A percentile compares a stretch with the other conserved stretches of the same genome.
phyloP scores from a whole-genome alignment of 2,888 invertebrate genomes.

The Ophion slaviceki region DNA sequence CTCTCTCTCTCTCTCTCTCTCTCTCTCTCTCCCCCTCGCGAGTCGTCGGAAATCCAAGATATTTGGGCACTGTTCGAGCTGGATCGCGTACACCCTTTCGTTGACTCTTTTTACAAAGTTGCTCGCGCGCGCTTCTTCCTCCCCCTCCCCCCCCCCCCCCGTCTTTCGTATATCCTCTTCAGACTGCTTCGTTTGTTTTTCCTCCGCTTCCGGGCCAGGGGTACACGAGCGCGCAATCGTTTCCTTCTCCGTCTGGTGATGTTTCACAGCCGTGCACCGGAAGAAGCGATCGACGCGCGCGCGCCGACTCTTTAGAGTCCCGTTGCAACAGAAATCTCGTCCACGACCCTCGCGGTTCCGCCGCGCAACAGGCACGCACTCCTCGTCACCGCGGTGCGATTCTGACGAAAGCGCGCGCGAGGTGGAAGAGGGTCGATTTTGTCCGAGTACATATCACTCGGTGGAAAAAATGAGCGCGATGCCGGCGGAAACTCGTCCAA shows the following conservation, averaged over 20 bases:
- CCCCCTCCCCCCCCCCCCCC: background rate
- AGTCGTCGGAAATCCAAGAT: too few species aligned
- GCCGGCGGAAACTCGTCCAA: too few species aligned
- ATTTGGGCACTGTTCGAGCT: too few species aligned
- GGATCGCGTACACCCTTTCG: too few species aligned
- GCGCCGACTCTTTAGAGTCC: slow-evolving; percentile 17
- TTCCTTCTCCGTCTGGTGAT: slow-evolving; percentile 30
- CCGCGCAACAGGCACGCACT: slow-evolving; percentile 58
- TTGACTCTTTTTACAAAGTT: too few species aligned
- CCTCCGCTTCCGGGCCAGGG: slow-evolving; percentile 26
- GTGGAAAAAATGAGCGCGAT: too few species aligned
- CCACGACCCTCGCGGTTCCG: slow-evolving; percentile 53
- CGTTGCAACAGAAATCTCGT: slow-evolving; percentile 27
- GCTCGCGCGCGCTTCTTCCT: background rate
- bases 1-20: too few species aligned
- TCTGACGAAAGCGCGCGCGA: too few species aligned
- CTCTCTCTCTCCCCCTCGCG: too few species aligned
- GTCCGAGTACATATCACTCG: too few species aligned
- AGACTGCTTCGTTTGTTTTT: slow-evolving; percentile 4
- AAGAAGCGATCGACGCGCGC: slow-evolving; percentile 12
- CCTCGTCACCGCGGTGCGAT: background rate
- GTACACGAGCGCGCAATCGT: slow-evolving; percentile 5
- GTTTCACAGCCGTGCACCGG: slow-evolving; percentile 25
- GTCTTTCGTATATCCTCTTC: background rate
- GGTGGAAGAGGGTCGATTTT: too few species aligned